Evolutionary conservation across 1,140 invertebrate genomes (phyloP), one percentile per base, ranked within the genome.

Genomic region (Drosophila chauvacae): DNA sequence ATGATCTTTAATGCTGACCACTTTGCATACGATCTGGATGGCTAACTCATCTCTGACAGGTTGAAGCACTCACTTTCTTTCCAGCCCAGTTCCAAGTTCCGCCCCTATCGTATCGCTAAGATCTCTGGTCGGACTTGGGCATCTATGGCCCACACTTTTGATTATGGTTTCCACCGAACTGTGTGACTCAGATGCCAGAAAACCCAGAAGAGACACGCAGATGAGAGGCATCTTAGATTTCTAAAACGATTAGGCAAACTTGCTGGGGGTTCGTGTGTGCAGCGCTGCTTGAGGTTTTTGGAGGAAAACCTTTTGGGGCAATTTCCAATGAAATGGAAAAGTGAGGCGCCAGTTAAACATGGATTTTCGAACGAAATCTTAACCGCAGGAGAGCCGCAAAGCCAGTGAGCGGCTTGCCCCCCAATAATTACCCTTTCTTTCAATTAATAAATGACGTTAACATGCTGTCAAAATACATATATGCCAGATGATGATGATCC

Each of bases 371-470:
- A 55, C 51, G 77, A 83, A 82, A 68, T 69, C 53, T 58, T 78
- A 73, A 87, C 82, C 83, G 62, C 83, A 87, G 83, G 82, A 82
- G 82, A 60, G 72, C 60, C 50, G 20, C 41, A n/a, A 37, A 57
- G 47, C 50, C 26, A 48, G 13, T 16, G 45, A 48, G 45, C 9
- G 60, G 26, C 16, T 30, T 35, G 53, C 28, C 56, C 50, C 14
- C 47, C 73, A 59, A 82, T 86, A 86, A 86, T 86, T 87, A 83
- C 60, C 68, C 50, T 66, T 64, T 62, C 72, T 75, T 90, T 88
- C 85, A 88, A 88, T 88, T 90, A 88, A 88, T 88, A 90, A 90
- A 88, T 88, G 84, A 90, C 84, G 85, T 88, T 88, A 88, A 88
- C 85, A 80, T 88, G 85, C 85, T 88, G 85, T 88, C 85, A 88